Base-by-base conservation (phyloP, 1,140 invertebrate species). In the Watersipora subatra region DNA sequence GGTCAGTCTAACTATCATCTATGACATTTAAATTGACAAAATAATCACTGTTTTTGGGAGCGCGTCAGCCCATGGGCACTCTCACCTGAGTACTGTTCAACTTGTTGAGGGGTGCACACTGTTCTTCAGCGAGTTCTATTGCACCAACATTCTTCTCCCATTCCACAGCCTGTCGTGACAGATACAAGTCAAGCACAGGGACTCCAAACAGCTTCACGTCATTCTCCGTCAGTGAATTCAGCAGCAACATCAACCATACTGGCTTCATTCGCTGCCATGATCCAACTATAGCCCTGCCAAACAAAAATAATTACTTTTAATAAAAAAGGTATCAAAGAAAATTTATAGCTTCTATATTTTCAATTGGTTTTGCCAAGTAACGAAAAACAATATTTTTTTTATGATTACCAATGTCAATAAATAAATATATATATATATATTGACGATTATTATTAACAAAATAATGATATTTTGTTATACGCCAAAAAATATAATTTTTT, bases 211-310 rank as follows among this genome's bases (percentile, higher is more conserved):
- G 79, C 65, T 79, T 79, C 22, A 85, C 79, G 68, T 84, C 82
- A 65, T 74, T 80, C 71, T 84, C 81, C 3, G 82, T 84, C 63
- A 85, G 70, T 1, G 82, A 82, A 69, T 84, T 84, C 12, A 85
- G 74, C 81, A 85, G 82, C 64, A 85, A 70, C 82, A 84, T 83
- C 25, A 84, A 79, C 83, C 83, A 85, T 12, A 85, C 77, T 2
- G 84, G 84, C 64, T 83, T 67, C 70, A 84, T 84, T 24, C 81
- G 69, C 64, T 83, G 78, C 84, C 84, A 85, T 71, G 83, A 81
- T 25, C 81, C 81, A 1, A 83, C 82, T 26, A 84, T 83, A 28
- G 83, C 79, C 65, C 82, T 81, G 71, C n/a, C n/a, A n/a, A n/a
- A n/a, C n/a, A n/a, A n/a, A n/a, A n/a, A n/a, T n/a, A n/a, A n/a